A percentile compares a stretch with the other conserved stretches of the same genome.
phyloP scores from a whole-genome alignment of 2,888 invertebrate genomes.

The Polylopha cassiicola region DNA sequence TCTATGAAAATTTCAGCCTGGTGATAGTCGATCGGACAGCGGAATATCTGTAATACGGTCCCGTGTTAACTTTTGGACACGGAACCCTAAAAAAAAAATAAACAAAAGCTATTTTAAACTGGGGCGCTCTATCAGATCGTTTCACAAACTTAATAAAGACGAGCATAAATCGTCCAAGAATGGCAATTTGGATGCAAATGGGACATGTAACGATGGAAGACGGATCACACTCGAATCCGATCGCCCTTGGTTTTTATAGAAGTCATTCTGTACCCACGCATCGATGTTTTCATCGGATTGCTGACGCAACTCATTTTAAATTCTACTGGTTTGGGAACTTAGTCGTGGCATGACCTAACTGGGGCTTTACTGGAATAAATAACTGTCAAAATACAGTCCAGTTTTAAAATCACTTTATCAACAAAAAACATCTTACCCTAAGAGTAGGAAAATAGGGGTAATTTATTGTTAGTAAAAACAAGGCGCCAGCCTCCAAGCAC shows the following conservation, averaged over 20 bases:
- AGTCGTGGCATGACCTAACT: conserved; percentile 34
- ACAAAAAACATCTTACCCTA: too few species aligned
- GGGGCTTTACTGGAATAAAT: conserved; percentile 20
- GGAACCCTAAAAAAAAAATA: conserved; percentile 20
- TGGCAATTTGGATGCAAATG: conserved; percentile 39
- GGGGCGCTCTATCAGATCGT: conserved; percentile 21
- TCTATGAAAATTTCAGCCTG: too few species aligned
- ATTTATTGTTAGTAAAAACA: too few species aligned
- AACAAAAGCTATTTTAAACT: conserved; percentile 22
- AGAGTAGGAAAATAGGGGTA: too few species aligned
- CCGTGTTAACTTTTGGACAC: conserved; percentile 6
- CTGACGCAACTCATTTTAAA: conserved; percentile 50
- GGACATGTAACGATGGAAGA: conserved; percentile 40
- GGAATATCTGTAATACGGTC: too few species aligned
- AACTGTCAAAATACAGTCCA: background rate
- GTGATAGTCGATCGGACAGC: too few species aligned
- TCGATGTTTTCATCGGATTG: conserved; percentile 40
- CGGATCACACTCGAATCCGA: conserved; percentile 32
- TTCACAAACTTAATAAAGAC: conserved; percentile 19
- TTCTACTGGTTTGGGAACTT: conserved; percentile 45
- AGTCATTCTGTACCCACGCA: conserved; percentile 54
- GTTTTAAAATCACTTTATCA: too few species aligned
- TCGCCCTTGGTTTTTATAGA: conserved; percentile 62
- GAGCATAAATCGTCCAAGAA: conserved; percentile 25
- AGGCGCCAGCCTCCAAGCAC: too few species aligned